Base-by-base conservation (phyloP, 1,140 invertebrate genomes). In the Drosophila oshimai region DNA sequence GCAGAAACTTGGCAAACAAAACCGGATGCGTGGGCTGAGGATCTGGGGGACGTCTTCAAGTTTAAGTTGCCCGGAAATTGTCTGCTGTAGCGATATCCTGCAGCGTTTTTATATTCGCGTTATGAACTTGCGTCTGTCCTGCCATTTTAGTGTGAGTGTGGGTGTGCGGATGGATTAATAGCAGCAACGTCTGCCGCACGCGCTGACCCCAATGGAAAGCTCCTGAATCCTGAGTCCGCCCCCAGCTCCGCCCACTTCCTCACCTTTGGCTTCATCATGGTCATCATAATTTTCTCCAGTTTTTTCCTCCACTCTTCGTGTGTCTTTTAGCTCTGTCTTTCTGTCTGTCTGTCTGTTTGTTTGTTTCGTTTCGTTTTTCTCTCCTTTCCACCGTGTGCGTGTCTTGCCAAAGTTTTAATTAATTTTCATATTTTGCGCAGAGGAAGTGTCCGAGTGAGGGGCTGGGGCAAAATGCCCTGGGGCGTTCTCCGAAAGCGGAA, bases 21-120 rank as follows among this genome's bases (percentile, higher is more conserved):
- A 75, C 73, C 83, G 81, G 81, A 87, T 87, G 61, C 69, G 64
- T 58, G 76, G 75, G 37, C 17, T 15, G 29, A 37, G 68, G 36
- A 37, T 31, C 37, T 28, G 45, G 62, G 61, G 31, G 46, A 69
- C 53, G 69, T 69, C 84, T 89, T 89, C 62, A 73, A 80, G 69
- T 89, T 79, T 71, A 84, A 89, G 84, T 89, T 84, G 76, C 54
- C 75, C 86, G 86, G 86, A 89, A 89, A 89, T 89, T 89, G 86
- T 89, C 84, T 84, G 86, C 89, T 89, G 84, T 89, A 69, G 86
- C 84, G 84, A 89, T 89, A 89, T 84, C 86, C 86, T 89, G 79
- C 86, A 89, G 84, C 75, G 74, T 89, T 88, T 72, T 89, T 89
- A 89, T 80, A 89, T 76, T 77, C 73, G 79, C 86, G 75, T 89